Evolutionary conservation across 2,888 invertebrate genomes (phyloP), one percentile per base, ranked within the genome.

Genomic region (Argyresthia goedartella): DNA sequence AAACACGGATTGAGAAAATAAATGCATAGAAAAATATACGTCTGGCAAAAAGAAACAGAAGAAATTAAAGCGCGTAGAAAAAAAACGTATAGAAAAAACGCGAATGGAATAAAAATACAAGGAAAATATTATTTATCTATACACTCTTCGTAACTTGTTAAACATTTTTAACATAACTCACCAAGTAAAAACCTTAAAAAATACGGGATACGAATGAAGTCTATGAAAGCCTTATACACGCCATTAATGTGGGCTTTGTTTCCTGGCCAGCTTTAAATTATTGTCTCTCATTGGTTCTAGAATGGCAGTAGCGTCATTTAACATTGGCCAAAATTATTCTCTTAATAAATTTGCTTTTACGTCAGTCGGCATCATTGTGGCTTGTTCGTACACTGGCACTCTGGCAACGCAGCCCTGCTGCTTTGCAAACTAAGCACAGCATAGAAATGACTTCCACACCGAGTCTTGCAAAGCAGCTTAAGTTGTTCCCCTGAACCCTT

Each of bases 381-480:
- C 52, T 51, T 54, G 46, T 56, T 60, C 55, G 47, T 60, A 55
- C 11, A 57, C 56, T 49, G 56, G 57, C 44, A 58, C 55, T 13
- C 52, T 15, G 56, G 57, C 44, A 58, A 52, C 39, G 57, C 55
- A 33, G 51, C 55, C 52, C 57, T 55, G 10, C 53, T 46, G 15
- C 54, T 55, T 55, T 57, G 11, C 8, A 49, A 35, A 39, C 49
- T 49, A 57, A 57, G 55, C 49, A 62, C 50, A 11, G 56, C 55
- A 52, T 52, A 51, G 35, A 45, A 52, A 51, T 59, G 55, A 56
- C 60, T 60, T 52, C 49, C 57, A 56, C 59, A 57, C 42, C 58
- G 53, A 8, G 55, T 54, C 52, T 59, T 56, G 9, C 53, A 49
- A 14, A 56, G 58, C 46, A 57, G 55, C 52, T 60, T 61, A 46